Evolutionary conservation across 1,140 invertebrate genomes (phyloP).

Genomic region (Phymorhynchus buccinoides): DNA sequence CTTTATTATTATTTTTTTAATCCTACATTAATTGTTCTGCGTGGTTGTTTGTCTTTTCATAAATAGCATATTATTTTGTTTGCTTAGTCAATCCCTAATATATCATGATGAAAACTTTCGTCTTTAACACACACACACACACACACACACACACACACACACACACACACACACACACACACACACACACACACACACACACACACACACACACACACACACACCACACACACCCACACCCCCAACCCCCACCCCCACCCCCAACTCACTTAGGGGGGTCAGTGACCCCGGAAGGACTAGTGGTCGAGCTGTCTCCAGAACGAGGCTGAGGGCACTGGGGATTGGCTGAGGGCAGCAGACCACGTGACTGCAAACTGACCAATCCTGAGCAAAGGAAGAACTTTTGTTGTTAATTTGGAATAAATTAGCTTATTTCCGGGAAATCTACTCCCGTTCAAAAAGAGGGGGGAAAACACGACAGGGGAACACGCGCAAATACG

Average conservation of each 20-base stretch:
- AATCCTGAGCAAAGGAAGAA: background rate
- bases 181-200: conserved; percentile 36
- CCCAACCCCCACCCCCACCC: too few relatives aligned
- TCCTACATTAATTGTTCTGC: too few relatives aligned
- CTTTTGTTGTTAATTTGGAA: too few relatives aligned
- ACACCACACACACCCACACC: background rate
- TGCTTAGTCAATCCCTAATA: too few relatives aligned
- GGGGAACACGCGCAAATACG: background rate
- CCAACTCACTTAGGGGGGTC: background rate
- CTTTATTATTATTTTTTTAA: too few relatives aligned
- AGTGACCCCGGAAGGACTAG: background rate
- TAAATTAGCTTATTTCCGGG: too few relatives aligned
- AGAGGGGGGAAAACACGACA: too few relatives aligned
- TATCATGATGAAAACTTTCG: too few relatives aligned
- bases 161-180: conserved; percentile 40
- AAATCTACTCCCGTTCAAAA: too few relatives aligned
- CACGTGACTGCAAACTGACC: conserved; percentile 6
- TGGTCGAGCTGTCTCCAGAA: background rate
- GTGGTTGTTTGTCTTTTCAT: too few relatives aligned
- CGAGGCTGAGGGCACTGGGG: background rate
- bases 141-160: conserved; percentile 41
- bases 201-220: background rate
- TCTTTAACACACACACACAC: too few relatives aligned
- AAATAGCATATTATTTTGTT: too few relatives aligned
- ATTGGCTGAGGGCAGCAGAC: background rate